Evolutionary conservation across 1,140 invertebrate genomes (phyloP).

Genomic region (Maniola jurtina): DNA sequence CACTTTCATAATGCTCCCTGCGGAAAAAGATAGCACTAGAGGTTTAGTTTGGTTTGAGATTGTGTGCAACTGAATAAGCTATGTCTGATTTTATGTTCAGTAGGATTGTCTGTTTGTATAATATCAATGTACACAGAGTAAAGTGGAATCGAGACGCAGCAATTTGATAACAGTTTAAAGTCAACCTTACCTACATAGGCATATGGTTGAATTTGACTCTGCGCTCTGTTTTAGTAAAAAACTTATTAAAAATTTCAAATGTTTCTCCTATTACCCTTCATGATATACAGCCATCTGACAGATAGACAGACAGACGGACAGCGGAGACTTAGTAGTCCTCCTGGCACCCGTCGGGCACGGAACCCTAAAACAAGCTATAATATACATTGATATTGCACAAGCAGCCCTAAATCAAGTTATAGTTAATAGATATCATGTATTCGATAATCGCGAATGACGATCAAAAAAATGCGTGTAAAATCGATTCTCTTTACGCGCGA

Average conservation of each 20-base stretch:
- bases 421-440: conserved; percentile 7
- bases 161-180: no score
- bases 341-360: no score
- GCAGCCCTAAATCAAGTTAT: conserved; percentile 1
- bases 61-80: neutral
- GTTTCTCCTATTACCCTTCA: no score
- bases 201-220: neutral
- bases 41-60: neutral
- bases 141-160: no score
- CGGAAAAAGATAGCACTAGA: neutral
- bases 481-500: neutral
- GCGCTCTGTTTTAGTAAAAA: no score
- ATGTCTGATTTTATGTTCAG: neutral
- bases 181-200: no score
- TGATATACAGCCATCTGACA: no score
- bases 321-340: no score
- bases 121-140: neutral
- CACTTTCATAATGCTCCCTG: no score
- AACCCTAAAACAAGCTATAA: neutral
- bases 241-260: no score
- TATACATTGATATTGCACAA: conserved; percentile 10
- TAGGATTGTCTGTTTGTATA: neutral
- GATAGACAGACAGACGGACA: no score
- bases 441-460: conserved; percentile 1
- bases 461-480: neutral